These are phyloP conservation scores for Pterostichus niger DNA, from an alignment of 2,888 invertebrate species.

Conservation along the genomic window DNA sequence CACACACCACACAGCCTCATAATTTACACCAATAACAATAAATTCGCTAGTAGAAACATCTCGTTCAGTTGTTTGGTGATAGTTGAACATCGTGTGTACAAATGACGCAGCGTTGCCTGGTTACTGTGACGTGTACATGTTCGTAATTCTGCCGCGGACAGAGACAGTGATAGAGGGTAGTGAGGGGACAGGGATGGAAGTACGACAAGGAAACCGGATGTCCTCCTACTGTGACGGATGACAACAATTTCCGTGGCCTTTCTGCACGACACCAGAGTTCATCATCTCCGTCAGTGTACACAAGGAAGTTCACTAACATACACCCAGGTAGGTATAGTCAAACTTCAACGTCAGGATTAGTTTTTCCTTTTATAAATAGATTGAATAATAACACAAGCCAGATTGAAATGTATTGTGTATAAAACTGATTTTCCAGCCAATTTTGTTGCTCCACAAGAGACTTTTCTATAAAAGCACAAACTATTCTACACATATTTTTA, in stretches of 20 bases:
- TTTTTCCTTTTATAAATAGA: constrained; percentile 26
- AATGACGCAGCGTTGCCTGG: constrained; percentile 40
- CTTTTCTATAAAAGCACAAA: neutral
- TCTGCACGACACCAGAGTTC: constrained; percentile 66
- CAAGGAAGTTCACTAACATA: constrained; percentile 46
- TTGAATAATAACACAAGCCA: constrained; percentile 25
- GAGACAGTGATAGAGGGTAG: constrained; percentile 2
- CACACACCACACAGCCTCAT: neutral
- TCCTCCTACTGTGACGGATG: constrained; percentile 68
- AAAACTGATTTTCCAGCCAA: neutral
- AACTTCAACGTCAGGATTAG: constrained; percentile 16
- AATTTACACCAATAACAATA: constrained; percentile 56
- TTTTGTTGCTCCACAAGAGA: neutral
- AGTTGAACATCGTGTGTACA: constrained; percentile 18
- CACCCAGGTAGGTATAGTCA: constrained; percentile 34
- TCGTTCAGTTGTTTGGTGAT: constrained; percentile 17
- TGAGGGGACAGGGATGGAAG: neutral
- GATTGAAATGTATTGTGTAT: constrained; percentile 28
- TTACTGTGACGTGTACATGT: constrained; percentile 32
- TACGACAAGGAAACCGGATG: constrained; percentile 57
- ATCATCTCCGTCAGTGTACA: constrained; percentile 58
- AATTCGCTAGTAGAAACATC: constrained; percentile 25
- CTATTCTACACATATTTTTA: too few relatives aligned
- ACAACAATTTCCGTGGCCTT: constrained; percentile 69
- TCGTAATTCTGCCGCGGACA: constrained; percentile 32